phyloP scores from a whole-genome alignment of 2,113 vertebrate species.

The Mionectes macconnelli region DNA sequence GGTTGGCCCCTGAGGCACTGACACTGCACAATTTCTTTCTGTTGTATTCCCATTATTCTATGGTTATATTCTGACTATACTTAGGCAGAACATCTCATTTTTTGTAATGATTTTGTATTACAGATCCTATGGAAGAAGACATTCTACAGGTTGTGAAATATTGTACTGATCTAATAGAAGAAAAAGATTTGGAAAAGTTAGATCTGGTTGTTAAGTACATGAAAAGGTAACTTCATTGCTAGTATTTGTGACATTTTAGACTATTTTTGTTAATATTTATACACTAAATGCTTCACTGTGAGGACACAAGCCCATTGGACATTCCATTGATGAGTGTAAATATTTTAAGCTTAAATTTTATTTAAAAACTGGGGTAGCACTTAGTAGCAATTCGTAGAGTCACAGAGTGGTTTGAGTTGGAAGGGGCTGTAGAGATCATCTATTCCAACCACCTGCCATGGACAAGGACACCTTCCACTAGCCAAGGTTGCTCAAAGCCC shows the following conservation, averaged over 20 bases:
- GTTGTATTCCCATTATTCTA: background rate
- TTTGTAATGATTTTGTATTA: background rate
- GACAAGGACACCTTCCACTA: background rate
- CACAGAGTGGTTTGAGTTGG: background rate
- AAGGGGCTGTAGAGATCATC: background rate
- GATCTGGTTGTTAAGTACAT: constrained; percentile 97
- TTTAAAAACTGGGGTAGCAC: background rate
- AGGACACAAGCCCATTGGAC: background rate
- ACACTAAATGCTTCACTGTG: background rate
- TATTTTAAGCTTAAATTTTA: background rate
- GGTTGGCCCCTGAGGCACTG: background rate
- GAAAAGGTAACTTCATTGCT: constrained; percentile 81
- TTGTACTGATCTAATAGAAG: constrained; percentile 95
- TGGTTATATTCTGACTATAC: background rate
- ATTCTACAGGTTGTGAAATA: constrained; percentile 97
- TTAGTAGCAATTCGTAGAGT: background rate
- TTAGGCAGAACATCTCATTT: background rate
- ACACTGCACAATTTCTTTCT: background rate
- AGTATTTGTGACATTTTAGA: background rate
- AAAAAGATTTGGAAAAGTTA: constrained; percentile 95
- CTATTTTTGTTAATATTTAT: background rate
- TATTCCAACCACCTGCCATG: too few relatives aligned
- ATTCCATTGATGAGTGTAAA: background rate
- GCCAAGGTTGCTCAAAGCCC: background rate
- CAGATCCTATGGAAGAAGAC: constrained; percentile 99